Evolutionary conservation across 2,113 vertebrate species (phyloP).

Genomic region (Oplegnathus fasciatus): DNA sequence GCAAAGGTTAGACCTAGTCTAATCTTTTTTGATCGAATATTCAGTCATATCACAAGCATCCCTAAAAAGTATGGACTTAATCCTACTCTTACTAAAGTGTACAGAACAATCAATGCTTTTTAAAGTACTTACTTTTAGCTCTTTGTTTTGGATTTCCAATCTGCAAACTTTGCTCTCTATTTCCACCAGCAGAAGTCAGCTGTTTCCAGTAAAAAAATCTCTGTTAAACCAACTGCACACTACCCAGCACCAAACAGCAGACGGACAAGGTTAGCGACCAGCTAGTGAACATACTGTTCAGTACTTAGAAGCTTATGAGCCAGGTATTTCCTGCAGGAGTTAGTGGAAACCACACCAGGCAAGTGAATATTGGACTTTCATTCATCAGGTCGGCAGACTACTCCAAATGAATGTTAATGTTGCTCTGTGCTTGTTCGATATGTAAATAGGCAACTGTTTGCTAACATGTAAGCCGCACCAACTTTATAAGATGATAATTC

Average conservation of each 20-base stretch:
- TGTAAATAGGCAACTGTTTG: neutral
- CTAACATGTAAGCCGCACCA: neutral
- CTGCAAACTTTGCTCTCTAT: neutral
- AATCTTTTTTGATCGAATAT: neutral
- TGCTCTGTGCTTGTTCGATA: neutral
- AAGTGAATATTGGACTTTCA: neutral
- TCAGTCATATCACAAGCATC: neutral
- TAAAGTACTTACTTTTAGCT: neutral
- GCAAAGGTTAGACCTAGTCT: neutral
- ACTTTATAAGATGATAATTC: neutral
- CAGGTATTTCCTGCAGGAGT: neutral
- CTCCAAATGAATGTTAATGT: neutral
- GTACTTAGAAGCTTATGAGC: neutral
- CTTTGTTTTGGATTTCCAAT: neutral
- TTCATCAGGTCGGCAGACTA: neutral
- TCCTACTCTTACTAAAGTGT: neutral
- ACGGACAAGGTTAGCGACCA: neutral
- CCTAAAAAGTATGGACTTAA: neutral
- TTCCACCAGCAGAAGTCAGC: neutral
- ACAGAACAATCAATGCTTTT: neutral
- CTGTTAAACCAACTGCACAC: neutral
- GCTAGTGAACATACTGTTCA: neutral
- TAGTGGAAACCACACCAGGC: neutral
- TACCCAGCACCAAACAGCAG: neutral
- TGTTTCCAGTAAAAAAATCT: neutral